A percentile compares a stretch with the other conserved stretches of the same genome.
Conservation (phyloP, 2,113 vertebrate species). For the Bolborhynchus lineola region DNA sequence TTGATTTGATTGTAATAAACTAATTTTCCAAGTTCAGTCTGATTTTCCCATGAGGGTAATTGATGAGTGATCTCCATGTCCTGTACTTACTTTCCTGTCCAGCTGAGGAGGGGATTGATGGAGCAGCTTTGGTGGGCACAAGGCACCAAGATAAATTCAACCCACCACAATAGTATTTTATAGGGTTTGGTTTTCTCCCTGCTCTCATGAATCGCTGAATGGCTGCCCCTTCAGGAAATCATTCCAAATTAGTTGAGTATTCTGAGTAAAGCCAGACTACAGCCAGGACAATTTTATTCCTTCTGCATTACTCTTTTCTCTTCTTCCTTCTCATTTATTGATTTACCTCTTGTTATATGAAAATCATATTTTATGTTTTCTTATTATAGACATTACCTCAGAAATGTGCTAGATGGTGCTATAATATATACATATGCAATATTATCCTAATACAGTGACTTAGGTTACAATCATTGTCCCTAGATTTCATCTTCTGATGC, state of each 20-base stretch:
- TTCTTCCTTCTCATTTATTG: neutral
- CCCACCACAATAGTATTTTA: neutral
- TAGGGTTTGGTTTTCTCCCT: neutral
- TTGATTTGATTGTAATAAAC: neutral
- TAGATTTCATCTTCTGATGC: neutral
- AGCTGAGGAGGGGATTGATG: neutral
- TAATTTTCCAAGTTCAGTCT: neutral
- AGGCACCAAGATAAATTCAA: neutral
- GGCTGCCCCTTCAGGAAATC: neutral
- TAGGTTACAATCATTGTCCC: neutral
- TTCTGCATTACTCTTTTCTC: neutral
- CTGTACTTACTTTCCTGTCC: neutral
- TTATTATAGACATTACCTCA: neutral
- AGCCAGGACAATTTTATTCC: neutral
- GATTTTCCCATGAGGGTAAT: neutral
- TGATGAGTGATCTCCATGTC: neutral
- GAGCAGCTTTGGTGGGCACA: neutral
- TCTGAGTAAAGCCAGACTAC: neutral
- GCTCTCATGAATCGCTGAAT: neutral
- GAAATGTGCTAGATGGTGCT: conserved; percentile 33
- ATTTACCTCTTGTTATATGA: neutral
- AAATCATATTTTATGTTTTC: neutral
- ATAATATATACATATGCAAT: neutral
- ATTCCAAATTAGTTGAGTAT: neutral
- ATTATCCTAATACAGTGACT: neutral